Base-by-base conservation (phyloP, 2,888 invertebrate species). In the Chloromyia formosa region DNA sequence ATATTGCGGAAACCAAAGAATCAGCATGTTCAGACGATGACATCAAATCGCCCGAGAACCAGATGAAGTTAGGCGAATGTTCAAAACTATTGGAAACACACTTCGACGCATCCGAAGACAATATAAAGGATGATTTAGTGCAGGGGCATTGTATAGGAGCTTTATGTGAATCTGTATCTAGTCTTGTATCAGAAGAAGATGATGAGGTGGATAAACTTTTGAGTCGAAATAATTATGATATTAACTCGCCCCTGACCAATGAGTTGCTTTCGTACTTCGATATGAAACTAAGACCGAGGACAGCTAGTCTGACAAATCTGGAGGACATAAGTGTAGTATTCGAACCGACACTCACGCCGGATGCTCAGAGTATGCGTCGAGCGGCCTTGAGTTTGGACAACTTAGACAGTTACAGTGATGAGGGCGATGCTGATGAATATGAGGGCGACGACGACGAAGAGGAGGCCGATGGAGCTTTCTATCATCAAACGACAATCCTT, bases 231-330 rank as follows among this genome's bases (percentile, higher is more conserved):
- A 78, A 83, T 77, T 82, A 83, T 74, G 82, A 83, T 73, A 77
- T 80, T 5, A 79, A 79, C 68, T 82, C 83, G 42, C 82, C 85
- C 18, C 68, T 85, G 69, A 81, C 83, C 75, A 83, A 82, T 23
- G 85, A 85, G 76, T 69, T 85, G 75, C 76, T 85, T 75, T 85
- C 85, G 1, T 85, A 85, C 79, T 85, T 85, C 68, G 85, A 85
- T 35, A 82, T 83, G 81, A 84, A 85, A 78, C 80, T 85, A 74
- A 82, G 82, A 76, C 81, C 80, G 68, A 82, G 81, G 75, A 80
- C 79, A 20, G 82, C 81, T 62, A 84, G 84, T 76, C 80, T 85
- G 18, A 81, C 79, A 45, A 83, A 84, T 73, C 78, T 84, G 14
- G 60, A 77, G 12, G 74, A 73, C 42, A 9, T 58, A 22, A 42